A percentile compares a stretch with the other conserved stretches of the same genome.
Conservation (phyloP, 2,113 vertebrate genomes). For the Pithys albifrons region DNA sequence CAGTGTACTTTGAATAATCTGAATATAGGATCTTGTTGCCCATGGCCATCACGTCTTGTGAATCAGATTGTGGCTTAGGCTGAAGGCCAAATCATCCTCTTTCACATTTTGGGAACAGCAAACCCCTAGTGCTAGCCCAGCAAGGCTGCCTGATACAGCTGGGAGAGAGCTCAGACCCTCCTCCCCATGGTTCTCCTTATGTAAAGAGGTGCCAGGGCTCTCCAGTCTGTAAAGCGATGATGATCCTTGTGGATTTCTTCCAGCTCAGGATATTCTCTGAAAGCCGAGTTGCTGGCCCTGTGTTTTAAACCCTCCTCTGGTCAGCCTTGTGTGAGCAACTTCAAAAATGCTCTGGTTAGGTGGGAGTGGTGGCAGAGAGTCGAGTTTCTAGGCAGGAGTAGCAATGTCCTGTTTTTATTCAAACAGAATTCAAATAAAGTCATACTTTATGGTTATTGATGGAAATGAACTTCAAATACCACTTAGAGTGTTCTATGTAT, state of each 20-base stretch:
- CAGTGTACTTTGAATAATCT: background rate
- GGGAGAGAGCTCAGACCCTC: background rate
- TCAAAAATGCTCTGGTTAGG: background rate
- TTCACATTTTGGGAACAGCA: background rate
- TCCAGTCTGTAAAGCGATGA: fast-evolving
- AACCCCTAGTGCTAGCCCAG: background rate
- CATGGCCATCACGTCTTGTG: fast-evolving
- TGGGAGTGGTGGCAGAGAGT: background rate
- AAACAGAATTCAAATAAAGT: no score
- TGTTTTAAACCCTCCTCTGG: background rate
- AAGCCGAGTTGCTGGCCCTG: background rate
- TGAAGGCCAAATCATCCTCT: background rate
- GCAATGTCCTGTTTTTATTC: background rate
- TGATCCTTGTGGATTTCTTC: background rate
- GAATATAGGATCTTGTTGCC: background rate
- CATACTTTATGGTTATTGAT: fast-evolving
- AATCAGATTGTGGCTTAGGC: background rate
- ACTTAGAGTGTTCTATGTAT: fast-evolving
- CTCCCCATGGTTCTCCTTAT: fast-evolving
- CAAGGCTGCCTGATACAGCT: background rate
- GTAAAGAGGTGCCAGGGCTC: fast-evolving
- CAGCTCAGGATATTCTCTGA: background rate
- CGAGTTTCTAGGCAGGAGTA: background rate
- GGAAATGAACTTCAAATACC: background rate
- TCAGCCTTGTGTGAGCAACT: background rate